phyloP scores from a whole-genome alignment of 1,140 invertebrate species.

The Maniola jurtina region DNA sequence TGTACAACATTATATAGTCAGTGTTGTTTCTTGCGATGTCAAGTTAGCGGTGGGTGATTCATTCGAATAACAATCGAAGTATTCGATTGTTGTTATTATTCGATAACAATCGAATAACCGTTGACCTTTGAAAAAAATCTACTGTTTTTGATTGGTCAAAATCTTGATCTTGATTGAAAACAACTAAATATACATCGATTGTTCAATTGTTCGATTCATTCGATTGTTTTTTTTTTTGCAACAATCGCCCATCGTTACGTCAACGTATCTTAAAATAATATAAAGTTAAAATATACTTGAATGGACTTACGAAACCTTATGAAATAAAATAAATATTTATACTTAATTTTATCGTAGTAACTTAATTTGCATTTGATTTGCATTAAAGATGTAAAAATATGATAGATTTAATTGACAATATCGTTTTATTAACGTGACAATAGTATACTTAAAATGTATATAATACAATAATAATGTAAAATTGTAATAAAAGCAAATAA shows the following conservation, averaged over 20 bases:
- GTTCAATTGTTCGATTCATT: too few relatives aligned
- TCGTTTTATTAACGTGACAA: conserved; percentile 11
- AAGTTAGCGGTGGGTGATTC: background rate
- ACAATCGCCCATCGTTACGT: too few relatives aligned
- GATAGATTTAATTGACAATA: conserved; percentile 15
- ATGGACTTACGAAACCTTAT: background rate
- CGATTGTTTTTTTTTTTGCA: too few relatives aligned
- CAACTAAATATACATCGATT: too few relatives aligned
- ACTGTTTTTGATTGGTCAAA: too few relatives aligned
- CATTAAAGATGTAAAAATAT: conserved; percentile 4
- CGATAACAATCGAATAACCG: too few relatives aligned
- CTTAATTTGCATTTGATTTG: conserved; percentile 7
- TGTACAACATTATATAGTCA: background rate
- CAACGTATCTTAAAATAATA: conserved; percentile 4
- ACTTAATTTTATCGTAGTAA: background rate
- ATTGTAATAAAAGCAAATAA: conserved; percentile 15
- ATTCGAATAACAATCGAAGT: too few relatives aligned
- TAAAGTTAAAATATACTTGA: background rate
- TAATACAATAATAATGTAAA: conserved; percentile 18
- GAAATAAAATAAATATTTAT: background rate
- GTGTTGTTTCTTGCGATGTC: conserved; percentile 9
- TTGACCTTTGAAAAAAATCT: too few relatives aligned
- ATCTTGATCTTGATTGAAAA: too few relatives aligned
- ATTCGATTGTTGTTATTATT: too few relatives aligned
- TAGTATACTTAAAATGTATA: conserved; percentile 11